Percentiles rank a stretch among this genome's conserved stretches.
These are phyloP conservation scores for Paradoxurus hermaphroditus DNA, from an alignment of 2,113 vertebrate genomes.

Conservation along the genomic window DNA sequence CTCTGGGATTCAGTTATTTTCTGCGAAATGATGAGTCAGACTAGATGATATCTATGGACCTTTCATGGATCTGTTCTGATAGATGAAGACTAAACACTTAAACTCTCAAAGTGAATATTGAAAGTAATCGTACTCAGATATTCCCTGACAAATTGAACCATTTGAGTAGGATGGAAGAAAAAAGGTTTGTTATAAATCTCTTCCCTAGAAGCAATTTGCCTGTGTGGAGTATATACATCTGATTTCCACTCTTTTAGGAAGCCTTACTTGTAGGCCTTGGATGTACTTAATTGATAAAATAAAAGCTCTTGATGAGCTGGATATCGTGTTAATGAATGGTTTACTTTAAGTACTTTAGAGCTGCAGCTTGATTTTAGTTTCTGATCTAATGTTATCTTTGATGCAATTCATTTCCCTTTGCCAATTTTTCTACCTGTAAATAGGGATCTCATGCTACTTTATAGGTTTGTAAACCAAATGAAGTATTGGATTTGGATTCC, in stretches of 20 bases:
- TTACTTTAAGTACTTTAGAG: neutral
- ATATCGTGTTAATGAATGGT: neutral
- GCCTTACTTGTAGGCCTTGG: slow-evolving; percentile 16
- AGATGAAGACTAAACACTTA: slow-evolving; percentile 23
- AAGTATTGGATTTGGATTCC: neutral
- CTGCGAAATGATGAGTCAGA: neutral
- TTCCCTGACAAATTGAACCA: slow-evolving; percentile 41
- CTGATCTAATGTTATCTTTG: neutral
- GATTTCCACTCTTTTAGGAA: slow-evolving; percentile 42
- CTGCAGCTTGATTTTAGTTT: neutral
- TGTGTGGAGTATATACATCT: neutral
- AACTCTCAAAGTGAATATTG: neutral
- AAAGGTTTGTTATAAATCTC: slow-evolving; percentile 39
- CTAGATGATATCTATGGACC: neutral
- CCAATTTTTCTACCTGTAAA: neutral
- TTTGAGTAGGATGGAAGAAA: slow-evolving; percentile 31
- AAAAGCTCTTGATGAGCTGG: slow-evolving; percentile 1
- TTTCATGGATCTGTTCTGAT: neutral
- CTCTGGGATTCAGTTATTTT: slow-evolving; percentile 9
- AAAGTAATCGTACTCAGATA: neutral
- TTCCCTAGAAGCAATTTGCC: slow-evolving; percentile 34
- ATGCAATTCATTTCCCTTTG: neutral
- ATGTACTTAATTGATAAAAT: slow-evolving; percentile 42
- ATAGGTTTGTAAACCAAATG: neutral
- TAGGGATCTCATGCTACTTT: neutral